Evolutionary conservation across 2,113 vertebrate species (phyloP), one percentile per base, ranked within the genome.

Genomic region (Rhagologus leucostigma): DNA sequence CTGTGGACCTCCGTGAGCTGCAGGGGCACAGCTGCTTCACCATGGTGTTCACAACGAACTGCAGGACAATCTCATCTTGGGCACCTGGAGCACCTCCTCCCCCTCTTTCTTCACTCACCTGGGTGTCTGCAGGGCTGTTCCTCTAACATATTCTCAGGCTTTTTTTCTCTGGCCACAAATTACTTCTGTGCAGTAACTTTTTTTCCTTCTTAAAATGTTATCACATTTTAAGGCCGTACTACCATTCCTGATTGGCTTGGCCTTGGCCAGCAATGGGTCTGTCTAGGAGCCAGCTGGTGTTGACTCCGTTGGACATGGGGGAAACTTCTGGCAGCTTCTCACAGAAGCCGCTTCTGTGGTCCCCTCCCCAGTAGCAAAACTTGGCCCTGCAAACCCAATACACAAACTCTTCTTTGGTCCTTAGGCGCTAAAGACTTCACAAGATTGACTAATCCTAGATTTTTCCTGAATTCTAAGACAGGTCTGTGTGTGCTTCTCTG

Each of bases 111-210:
- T 65, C 33, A 11, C 7, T 37, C 10, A 35, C 41, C 9, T 70
- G 11, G 8, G 27, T 44, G 12, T 52, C 27, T 74, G 22, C 23
- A 37, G 37, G 60, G 32, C 22, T 50, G 16, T 32, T 57, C 3
- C 35, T 64, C 49, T 57, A 50, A 16, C 32, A 6, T 33, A 11
- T 16, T 59, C 21, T 65, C 15, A 9, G 12, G 6, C 16, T 10
- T 32, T 26, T 65, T 50, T 65, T 59, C 22, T 57, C 52, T 59
- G 33, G 32, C 33, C 37, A 22, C 44, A 50, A 50, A 44, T 81
- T 57, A 50, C 15, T 52, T 29, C 6, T 16, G 27, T 0, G 0
- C 27, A 37, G 4, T 23, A 57, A 29, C 2, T 3, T 57, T 23
- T 87, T 49, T 42, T 42, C 14, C 3, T 57, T 64, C 15, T 33